Conservation (phyloP, 2,888 invertebrate genomes). For the Hipparchia semele region DNA sequence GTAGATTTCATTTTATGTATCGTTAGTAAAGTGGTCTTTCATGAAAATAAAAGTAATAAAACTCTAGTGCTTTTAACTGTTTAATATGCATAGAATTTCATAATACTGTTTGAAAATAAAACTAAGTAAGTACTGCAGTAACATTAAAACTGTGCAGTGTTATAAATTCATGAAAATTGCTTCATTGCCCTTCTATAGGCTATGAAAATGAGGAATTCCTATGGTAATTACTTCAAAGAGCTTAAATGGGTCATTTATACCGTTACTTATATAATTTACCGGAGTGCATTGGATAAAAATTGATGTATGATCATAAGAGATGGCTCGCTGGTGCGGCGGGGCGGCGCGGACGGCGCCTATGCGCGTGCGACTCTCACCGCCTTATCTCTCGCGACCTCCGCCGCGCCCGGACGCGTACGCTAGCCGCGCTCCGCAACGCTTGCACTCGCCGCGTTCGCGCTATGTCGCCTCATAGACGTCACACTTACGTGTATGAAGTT, state of each 20-base stretch:
- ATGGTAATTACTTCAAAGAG: constrained; percentile 1
- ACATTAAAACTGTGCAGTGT: neutral
- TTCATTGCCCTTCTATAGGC: neutral
- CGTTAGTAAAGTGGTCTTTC: neutral
- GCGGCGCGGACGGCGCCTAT: constrained; percentile 58
- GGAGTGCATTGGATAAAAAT: constrained; percentile 72
- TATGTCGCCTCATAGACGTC: constrained; percentile 69
- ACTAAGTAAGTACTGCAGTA: neutral
- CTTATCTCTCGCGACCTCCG: constrained; percentile 83
- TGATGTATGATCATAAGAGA: constrained; percentile 71
- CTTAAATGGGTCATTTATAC: constrained; percentile 68
- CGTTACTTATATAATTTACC: constrained; percentile 70
- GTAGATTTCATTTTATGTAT: constrained; percentile 1
- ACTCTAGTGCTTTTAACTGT: neutral
- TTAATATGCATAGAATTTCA: neutral
- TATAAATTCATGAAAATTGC: neutral
- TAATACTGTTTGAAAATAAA: neutral
- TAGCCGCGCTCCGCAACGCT: constrained; percentile 64
- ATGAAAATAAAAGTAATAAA: neutral
- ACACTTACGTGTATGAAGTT: constrained; percentile 64
- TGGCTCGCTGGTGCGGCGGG: constrained; percentile 58
- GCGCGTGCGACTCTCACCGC: constrained; percentile 80
- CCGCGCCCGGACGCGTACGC: constrained; percentile 79
- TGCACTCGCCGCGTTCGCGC: constrained; percentile 65
- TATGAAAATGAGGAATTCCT: neutral